Conservation (phyloP, 2,797 vertebrate genomes). For the Urocyon cinereoargenteus region DNA sequence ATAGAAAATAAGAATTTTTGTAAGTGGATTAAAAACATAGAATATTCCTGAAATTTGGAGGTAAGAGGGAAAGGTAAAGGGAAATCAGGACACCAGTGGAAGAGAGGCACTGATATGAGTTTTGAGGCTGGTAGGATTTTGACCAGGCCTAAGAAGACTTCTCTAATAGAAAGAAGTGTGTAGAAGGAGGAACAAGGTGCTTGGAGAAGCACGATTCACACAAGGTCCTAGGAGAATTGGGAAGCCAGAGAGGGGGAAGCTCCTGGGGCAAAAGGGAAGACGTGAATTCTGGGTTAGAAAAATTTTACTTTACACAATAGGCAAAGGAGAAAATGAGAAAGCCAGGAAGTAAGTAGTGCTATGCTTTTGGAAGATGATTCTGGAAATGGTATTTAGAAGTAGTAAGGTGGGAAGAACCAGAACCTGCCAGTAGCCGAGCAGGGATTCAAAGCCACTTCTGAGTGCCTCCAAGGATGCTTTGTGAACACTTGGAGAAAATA, state of each 20-base stretch:
- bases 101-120: not conserved
- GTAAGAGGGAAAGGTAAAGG: not conserved
- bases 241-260: not conserved
- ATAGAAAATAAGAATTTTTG: not conserved
- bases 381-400: not conserved
- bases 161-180: not conserved
- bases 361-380: not conserved
- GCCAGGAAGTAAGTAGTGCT: not conserved
- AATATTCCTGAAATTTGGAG: constrained; percentile 5
- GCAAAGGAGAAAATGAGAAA: not conserved
- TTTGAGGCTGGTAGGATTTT: not conserved
- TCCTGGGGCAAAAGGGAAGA: not conserved
- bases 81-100: not conserved
- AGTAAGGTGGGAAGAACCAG: not conserved
- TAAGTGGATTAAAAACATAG: not conserved
- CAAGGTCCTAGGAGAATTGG: not conserved
- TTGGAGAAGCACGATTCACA: not conserved
- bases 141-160: not conserved
- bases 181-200: not conserved
- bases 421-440: not conserved
- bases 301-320: not conserved
- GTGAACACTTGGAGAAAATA: not conserved
- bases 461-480: not conserved
- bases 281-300: not conserved
- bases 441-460: not conserved